phyloP scores from a whole-genome alignment of 37 sponge, comb jelly and placozoan genomes.

The Diacarnus erythraeanus region DNA sequence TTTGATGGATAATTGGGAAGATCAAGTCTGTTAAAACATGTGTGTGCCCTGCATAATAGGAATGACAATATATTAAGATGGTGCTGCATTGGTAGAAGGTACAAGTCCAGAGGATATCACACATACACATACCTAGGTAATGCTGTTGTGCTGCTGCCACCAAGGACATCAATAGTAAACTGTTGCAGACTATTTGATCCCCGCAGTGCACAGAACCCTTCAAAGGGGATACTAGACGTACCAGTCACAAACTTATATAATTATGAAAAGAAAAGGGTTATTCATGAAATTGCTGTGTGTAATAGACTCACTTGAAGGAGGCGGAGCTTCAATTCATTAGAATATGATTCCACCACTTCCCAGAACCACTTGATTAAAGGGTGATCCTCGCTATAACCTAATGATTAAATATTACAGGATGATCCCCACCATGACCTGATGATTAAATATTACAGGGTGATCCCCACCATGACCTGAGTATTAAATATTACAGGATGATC shows the following conservation, averaged over 20 bases:
- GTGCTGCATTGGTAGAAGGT: no score
- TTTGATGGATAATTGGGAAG: conserved; percentile 66
- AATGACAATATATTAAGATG: not conserved
- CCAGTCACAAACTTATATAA: conserved; percentile 84
- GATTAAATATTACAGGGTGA: no score
- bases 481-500: no score
- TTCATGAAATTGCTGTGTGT: not conserved
- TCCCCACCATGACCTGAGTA: no score
- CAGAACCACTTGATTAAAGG: conserved; percentile 75
- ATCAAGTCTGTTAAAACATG: conserved; percentile 86
- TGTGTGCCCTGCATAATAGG: conserved; percentile 63
- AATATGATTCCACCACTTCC: conserved; percentile 67
- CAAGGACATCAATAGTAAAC: conserved; percentile 68
- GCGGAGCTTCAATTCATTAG: conserved; percentile 80
- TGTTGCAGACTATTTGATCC: conserved; percentile 45
- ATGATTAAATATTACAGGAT: not conserved
- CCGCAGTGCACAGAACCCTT: conserved; percentile 84
- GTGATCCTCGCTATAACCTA: conserved; percentile 69
- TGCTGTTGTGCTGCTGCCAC: not conserved
- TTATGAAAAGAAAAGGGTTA: not conserved
- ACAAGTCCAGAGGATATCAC: no score
- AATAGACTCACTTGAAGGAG: conserved; percentile 70
- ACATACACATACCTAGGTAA: no score
- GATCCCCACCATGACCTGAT: not conserved
- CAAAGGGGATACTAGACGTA: conserved; percentile 89